Conservation (phyloP, 2,888 invertebrate genomes). For the Hecatera dysodea region DNA sequence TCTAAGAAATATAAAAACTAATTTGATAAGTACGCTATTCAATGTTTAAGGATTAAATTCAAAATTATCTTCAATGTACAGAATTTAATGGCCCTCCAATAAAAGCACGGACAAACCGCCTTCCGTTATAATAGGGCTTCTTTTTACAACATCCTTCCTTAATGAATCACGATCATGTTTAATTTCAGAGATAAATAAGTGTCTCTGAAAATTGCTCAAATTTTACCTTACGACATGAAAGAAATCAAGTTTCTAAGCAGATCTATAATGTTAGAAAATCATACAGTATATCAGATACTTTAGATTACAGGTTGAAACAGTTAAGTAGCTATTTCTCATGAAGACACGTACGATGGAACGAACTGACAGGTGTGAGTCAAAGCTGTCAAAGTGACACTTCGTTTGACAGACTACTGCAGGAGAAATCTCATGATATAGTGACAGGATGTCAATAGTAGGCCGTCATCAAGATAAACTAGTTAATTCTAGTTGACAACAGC, state of each 20-base stretch:
- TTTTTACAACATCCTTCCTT: conserved; percentile 51
- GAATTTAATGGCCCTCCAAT: conserved; percentile 4
- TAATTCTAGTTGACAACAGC: conserved; percentile 27
- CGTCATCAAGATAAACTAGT: conserved; percentile 29
- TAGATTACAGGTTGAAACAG: conserved; percentile 22
- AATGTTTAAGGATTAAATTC: conserved; percentile 11
- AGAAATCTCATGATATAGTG: conserved; percentile 22
- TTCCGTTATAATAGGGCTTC: conserved; percentile 46
- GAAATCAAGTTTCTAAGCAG: conserved; percentile 45
- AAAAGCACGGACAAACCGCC: conserved; percentile 2
- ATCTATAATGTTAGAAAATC: conserved; percentile 43
- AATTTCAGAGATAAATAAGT: conserved; percentile 33
- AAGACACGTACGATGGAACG: conserved; percentile 13
- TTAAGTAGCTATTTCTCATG: conserved; percentile 25
- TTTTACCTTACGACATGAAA: conserved; percentile 24
- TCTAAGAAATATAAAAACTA: background rate
- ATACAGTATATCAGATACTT: conserved; percentile 36
- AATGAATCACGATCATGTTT: conserved; percentile 44
- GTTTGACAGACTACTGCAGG: conserved; percentile 11
- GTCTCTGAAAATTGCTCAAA: conserved; percentile 26
- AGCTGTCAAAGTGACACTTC: conserved; percentile 35
- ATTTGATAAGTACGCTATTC: background rate
- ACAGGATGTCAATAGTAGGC: conserved; percentile 37
- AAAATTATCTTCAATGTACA: background rate
- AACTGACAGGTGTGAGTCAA: conserved; percentile 33